Evolutionary conservation across 1,140 invertebrate genomes (phyloP).

Genomic region (Papilio helenus): DNA sequence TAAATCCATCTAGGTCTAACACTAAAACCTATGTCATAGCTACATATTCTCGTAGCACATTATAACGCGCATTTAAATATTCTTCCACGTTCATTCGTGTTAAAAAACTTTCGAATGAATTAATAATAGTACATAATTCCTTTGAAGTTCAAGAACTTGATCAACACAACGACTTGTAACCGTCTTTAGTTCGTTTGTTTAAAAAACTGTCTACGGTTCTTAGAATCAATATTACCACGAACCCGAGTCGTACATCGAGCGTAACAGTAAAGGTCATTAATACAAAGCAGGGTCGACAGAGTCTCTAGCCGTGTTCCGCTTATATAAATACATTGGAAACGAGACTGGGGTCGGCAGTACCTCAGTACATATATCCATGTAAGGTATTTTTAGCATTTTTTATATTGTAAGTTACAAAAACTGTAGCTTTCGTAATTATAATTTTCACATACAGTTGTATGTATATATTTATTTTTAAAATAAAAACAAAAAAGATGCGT

Average conservation of each 20-base stretch:
- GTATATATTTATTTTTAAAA: not conserved
- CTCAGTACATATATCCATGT: not conserved
- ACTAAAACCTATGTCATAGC: not conserved
- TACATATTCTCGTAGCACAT: not conserved
- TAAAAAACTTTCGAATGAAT: not conserved
- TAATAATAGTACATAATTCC: not conserved
- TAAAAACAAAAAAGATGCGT: not conserved
- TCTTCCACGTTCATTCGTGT: not conserved
- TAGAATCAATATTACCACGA: slow-evolving; percentile 23
- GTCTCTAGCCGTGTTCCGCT: slow-evolving; percentile 6
- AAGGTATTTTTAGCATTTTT: no score
- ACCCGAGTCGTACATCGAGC: not conserved
- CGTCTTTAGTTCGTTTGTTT: slow-evolving; percentile 19
- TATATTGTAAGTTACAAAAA: no score
- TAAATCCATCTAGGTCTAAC: no score
- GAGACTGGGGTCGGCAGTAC: not conserved
- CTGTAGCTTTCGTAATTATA: no score
- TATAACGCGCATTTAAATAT: not conserved
- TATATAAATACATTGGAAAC: slow-evolving; percentile 13
- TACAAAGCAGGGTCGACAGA: slow-evolving; percentile 2
- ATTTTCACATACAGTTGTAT: not conserved
- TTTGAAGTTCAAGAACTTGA: not conserved
- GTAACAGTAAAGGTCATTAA: slow-evolving; percentile 23
- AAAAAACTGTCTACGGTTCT: slow-evolving; percentile 8
- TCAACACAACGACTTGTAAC: not conserved